Evolutionary conservation across 2,113 vertebrate species (phyloP).

Genomic region (Ovis canadensis): DNA sequence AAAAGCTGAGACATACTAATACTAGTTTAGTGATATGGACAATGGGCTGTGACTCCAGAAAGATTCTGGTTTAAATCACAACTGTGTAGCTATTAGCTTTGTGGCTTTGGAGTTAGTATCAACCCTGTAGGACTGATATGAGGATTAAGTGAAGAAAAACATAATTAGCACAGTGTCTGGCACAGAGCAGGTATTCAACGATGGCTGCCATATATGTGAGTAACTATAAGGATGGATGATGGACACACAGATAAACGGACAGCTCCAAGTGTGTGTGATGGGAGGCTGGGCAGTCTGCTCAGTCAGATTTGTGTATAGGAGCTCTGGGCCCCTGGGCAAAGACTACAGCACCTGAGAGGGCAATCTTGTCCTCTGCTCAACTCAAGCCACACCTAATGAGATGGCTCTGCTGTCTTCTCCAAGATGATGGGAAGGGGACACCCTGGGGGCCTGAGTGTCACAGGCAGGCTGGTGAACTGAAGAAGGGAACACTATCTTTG

Average conservation of each 20-base stretch:
- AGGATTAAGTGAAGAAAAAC: conserved; percentile 39
- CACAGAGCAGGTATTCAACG: neutral
- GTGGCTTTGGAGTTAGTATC: conserved; percentile 24
- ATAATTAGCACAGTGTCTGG: conserved; percentile 41
- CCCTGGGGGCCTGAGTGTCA: neutral
- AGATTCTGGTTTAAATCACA: conserved; percentile 33
- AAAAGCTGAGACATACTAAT: conserved; percentile 19
- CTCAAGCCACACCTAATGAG: conserved; percentile 35
- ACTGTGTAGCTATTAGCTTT: conserved; percentile 25
- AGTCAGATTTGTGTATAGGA: neutral
- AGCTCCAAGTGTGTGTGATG: neutral
- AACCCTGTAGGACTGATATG: conserved; percentile 5
- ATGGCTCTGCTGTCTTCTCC: neutral
- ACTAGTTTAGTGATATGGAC: conserved; percentile 10
- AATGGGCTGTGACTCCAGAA: neutral
- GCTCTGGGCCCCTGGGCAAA: neutral
- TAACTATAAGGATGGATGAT: neutral
- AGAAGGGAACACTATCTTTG: conserved; percentile 45
- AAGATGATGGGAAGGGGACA: neutral
- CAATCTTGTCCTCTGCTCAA: conserved; percentile 30
- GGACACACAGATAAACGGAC: neutral
- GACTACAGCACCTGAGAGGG: neutral
- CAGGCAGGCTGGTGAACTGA: neutral
- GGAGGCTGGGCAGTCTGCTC: neutral
- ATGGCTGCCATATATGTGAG: neutral